Percentiles rank a stretch among this genome's conserved stretches.
Conservation (phyloP, 2,113 vertebrate genomes). For the Vulpes vulpes region DNA sequence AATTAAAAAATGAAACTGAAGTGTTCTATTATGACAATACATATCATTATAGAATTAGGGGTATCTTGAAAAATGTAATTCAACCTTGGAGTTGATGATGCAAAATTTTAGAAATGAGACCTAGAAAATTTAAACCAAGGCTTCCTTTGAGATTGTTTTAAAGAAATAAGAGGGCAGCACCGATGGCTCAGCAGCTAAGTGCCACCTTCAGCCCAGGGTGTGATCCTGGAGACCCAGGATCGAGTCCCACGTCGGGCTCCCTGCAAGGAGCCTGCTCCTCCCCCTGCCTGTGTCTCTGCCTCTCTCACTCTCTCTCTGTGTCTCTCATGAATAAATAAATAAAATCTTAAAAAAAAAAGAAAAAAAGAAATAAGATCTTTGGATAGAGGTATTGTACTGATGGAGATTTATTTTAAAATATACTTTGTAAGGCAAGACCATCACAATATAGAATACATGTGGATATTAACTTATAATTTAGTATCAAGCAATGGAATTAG, state of each 20-base stretch:
- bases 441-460: background rate
- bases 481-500: background rate
- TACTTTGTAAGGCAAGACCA: background rate
- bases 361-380: background rate
- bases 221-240: too few relatives aligned
- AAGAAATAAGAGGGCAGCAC: background rate
- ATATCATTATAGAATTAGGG: background rate
- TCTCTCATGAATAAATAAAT: too few relatives aligned
- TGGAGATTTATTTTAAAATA: background rate
- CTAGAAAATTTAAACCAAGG: background rate
- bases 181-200: too few relatives aligned
- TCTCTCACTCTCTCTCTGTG: too few relatives aligned
- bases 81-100: background rate
- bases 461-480: background rate
- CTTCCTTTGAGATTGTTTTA: background rate
- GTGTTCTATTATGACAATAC: background rate
- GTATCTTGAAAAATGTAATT: background rate
- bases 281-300: too few relatives aligned
- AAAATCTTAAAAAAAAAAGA: too few relatives aligned
- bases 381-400: background rate
- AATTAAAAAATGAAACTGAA: background rate
- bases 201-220: too few relatives aligned
- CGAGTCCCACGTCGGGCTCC: too few relatives aligned
- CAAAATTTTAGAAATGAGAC: background rate
- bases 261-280: too few relatives aligned